Conservation (phyloP, 2,888 invertebrate genomes). For the Apeira syringaria region DNA sequence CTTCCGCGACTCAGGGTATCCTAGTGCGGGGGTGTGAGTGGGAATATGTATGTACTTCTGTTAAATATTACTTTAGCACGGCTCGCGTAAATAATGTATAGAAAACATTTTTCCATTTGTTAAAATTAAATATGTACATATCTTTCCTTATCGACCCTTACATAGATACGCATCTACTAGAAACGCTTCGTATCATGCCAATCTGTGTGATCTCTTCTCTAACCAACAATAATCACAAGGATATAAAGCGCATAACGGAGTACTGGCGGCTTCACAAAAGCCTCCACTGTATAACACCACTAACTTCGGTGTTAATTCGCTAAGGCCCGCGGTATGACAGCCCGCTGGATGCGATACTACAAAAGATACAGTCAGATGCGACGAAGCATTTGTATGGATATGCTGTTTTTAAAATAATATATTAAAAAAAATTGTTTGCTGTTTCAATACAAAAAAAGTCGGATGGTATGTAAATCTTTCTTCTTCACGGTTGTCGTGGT, state of each 20-base stretch:
- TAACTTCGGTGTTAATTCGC: conserved; percentile 77
- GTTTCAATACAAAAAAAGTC: too few species aligned
- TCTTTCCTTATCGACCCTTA: too few species aligned
- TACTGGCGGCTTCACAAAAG: conserved; percentile 51
- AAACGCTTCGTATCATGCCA: neutral
- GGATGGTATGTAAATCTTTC: too few species aligned
- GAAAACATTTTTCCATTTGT: too few species aligned
- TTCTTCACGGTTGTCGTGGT: too few species aligned
- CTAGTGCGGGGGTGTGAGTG: too few species aligned
- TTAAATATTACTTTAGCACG: too few species aligned
- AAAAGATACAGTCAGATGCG: conserved; percentile 60
- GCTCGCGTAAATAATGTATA: too few species aligned
- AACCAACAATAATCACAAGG: conserved; percentile 10
- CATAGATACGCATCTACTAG: neutral
- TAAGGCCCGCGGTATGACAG: conserved; percentile 71
- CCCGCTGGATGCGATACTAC: conserved; percentile 65
- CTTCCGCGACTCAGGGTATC: too few species aligned
- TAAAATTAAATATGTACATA: too few species aligned
- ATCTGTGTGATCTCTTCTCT: neutral
- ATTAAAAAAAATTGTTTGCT: too few species aligned
- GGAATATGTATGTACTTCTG: too few species aligned
- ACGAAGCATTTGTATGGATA: conserved; percentile 44
- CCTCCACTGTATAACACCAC: conserved; percentile 53
- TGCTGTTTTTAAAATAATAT: conserved; percentile 3
- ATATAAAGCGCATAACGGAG: conserved; percentile 22